Conservation (phyloP, 2,888 invertebrate genomes). For the Parnassius glacialis region DNA sequence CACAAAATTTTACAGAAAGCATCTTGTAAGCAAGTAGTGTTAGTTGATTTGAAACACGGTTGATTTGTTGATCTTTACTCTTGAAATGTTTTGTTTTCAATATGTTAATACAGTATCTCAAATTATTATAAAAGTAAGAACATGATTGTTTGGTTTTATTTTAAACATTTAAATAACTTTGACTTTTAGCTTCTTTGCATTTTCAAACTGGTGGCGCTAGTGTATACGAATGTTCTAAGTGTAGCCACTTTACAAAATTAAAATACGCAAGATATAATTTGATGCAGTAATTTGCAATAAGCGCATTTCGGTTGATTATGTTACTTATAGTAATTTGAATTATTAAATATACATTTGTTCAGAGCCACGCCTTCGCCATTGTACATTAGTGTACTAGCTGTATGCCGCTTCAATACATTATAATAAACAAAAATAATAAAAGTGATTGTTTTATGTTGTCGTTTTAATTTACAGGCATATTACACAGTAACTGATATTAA, state of each 20-base stretch:
- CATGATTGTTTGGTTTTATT: slow-evolving; percentile 24
- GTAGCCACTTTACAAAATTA: slow-evolving; percentile 34
- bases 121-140: slow-evolving; percentile 25
- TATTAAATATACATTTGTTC: slow-evolving; percentile 24
- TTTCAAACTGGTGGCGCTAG: slow-evolving; percentile 32
- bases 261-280: not conserved
- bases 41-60: slow-evolving; percentile 44
- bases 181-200: slow-evolving; percentile 9
- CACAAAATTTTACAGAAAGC: slow-evolving; percentile 20
- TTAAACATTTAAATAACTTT: slow-evolving; percentile 24
- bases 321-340: slow-evolving; percentile 16
- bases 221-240: slow-evolving; percentile 38
- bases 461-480: slow-evolving; percentile 44
- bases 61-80: slow-evolving; percentile 38
- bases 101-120: slow-evolving; percentile 12
- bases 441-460: slow-evolving; percentile 71
- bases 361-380: slow-evolving; percentile 55
- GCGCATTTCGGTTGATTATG: slow-evolving; percentile 32
- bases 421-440: slow-evolving; percentile 74
- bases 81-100: slow-evolving; percentile 26
- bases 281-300: slow-evolving; percentile 28
- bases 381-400: slow-evolving; percentile 69
- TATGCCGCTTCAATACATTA: slow-evolving; percentile 73
- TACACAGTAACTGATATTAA: too few species aligned
- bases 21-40: slow-evolving; percentile 41